Evolutionary conservation across 2,797 vertebrate species (phyloP), one percentile per base, ranked within the genome.

Genomic region (Danio aesculapii): DNA sequence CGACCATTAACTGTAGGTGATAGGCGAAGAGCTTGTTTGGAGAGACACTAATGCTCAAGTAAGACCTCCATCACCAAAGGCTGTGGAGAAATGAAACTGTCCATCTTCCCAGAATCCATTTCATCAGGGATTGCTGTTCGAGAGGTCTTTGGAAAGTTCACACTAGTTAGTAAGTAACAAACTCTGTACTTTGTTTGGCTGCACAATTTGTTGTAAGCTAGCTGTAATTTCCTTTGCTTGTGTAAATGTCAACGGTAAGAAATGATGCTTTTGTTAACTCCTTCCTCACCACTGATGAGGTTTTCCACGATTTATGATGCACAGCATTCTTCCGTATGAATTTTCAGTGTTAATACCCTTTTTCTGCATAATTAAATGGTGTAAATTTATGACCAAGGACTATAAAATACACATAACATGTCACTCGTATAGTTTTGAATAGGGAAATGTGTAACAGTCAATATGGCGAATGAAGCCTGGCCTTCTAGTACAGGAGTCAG

Each of bases 21-120:
- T 63, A 75, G 19, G 61, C 43, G 70, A 58, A 81, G 70, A 74
- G 78, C 70, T 58, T 66, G 78, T 73, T 73, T 81, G 61, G 69
- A 81, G 70, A 74, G 19, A 43, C 70, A 67, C 59, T 73, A 47
- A 80, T 73, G 43, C 59, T 57, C 17, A 39, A 73, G 50, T 41
- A 47, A 72, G 59, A 72, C 61, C 39, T 41, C 47, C 57, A 50
- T 17, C 49, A 17, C 19, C 16, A 47, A 64, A 64, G 21, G n/a
- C 19, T 63, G 47, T 9, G 16, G 61, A 63, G 16, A 53, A 52
- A 64, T 17, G 8, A 76, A 41, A 19, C 16, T 43, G 47, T 63
- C 59, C 46, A 57, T 53, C 61, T 64, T 75, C 47, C 16, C 74
- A 52, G 74, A 76, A 63, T 53, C 14, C 43, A 44, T 64, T 52